Evolutionary conservation across 1,140 invertebrate genomes (phyloP).

Genomic region (Phenacoccus solenopsis): DNA sequence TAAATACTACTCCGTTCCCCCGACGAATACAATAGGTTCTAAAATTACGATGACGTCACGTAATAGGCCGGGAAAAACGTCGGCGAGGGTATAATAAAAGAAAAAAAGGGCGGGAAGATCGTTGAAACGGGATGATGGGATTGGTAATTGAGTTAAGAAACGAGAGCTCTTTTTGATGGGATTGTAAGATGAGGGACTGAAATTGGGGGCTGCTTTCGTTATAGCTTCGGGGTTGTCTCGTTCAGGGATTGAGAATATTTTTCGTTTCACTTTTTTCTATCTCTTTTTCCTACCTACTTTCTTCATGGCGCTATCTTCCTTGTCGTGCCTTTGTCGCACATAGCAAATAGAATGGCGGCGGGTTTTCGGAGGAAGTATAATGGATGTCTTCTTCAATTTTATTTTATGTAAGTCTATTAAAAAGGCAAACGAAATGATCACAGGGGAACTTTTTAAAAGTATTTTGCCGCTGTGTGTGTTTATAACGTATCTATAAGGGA

Average conservation of each 20-base stretch:
- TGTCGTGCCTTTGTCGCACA: neutral
- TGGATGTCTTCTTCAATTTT: constrained; percentile 15
- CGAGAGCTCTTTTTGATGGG: constrained; percentile 16
- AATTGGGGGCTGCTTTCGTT: constrained; percentile 14
- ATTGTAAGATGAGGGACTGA: constrained; percentile 15
- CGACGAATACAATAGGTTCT: constrained; percentile 9
- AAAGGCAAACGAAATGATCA: neutral
- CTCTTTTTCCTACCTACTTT: constrained; percentile 21
- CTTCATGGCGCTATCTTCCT: neutral
- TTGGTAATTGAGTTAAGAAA: constrained; percentile 17
- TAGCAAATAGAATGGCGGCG: neutral
- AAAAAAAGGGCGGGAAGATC: constrained; percentile 13
- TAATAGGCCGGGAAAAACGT: neutral
- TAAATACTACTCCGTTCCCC: neutral
- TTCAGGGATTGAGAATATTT: constrained; percentile 28
- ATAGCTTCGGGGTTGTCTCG: constrained; percentile 14
- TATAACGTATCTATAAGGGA: neutral
- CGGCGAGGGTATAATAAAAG: neutral
- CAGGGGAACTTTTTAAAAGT: constrained; percentile 4
- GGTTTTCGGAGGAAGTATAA: neutral
- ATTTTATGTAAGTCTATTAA: neutral
- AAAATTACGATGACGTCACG: constrained; percentile 15
- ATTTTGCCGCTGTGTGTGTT: neutral
- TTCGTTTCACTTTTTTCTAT: constrained; percentile 23
- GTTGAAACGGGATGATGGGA: constrained; percentile 14